These are phyloP conservation scores for Nephrotoma guestfalica DNA, from an alignment of 2,888 invertebrate species.

Conservation along the genomic window DNA sequence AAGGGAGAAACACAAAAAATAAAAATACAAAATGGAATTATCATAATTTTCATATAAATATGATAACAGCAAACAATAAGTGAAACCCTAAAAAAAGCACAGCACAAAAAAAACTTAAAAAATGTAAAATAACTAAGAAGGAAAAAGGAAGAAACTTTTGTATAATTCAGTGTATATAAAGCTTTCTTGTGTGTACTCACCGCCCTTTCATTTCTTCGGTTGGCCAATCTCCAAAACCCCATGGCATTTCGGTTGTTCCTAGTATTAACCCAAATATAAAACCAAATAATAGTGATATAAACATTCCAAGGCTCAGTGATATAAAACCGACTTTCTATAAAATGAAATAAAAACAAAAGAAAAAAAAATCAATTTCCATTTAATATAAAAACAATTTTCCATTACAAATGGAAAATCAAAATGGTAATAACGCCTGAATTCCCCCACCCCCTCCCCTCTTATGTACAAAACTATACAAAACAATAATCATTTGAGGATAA, in stretches of 20 bases:
- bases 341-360: conserved; percentile 5
- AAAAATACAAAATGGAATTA: background rate
- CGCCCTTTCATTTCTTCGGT: conserved; percentile 66
- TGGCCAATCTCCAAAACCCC: conserved; percentile 63
- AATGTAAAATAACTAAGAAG: background rate
- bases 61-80: background rate
- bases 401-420: background rate
- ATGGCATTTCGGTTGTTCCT: conserved; percentile 58
- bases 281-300: conserved; percentile 62
- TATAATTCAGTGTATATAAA: background rate
- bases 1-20: background rate
- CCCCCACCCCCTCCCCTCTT: background rate
- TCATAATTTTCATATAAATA: background rate
- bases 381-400: background rate
- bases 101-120: background rate
- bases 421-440: background rate
- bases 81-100: background rate
- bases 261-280: conserved; percentile 62
- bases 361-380: background rate
- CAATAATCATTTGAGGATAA: background rate
- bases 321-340: conserved; percentile 51
- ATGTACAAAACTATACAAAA: background rate
- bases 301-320: conserved; percentile 52
- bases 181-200: conserved; percentile 26
- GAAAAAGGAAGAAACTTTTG: background rate